These are phyloP conservation scores for Mugil cephalus DNA, from an alignment of 2,113 vertebrate species.

Conservation along the genomic window DNA sequence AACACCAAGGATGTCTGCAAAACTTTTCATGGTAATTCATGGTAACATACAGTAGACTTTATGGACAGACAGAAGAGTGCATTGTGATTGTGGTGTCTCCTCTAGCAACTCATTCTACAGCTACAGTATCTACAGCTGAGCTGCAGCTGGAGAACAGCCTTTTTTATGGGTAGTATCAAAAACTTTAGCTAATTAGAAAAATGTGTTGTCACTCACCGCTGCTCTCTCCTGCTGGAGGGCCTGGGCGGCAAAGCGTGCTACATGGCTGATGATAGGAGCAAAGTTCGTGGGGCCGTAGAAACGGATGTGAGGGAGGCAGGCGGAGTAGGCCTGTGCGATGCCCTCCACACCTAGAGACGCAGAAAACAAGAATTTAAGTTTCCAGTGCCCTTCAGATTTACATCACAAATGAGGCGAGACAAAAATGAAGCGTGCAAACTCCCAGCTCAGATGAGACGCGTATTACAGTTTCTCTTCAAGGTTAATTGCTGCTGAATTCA, in stretches of 20 bases:
- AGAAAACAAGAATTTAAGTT: background rate
- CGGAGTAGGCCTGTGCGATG: conserved; percentile 94
- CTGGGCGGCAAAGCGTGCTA: conserved; percentile 94
- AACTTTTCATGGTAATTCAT: too few relatives aligned
- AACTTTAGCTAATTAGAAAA: background rate
- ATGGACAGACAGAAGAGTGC: too few relatives aligned
- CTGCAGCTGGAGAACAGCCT: background rate
- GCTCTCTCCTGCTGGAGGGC: conserved; percentile 93
- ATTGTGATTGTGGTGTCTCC: background rate
- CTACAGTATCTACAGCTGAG: too few relatives aligned
- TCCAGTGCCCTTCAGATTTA: too few relatives aligned
- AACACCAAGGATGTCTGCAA: too few relatives aligned
- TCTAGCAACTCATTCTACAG: background rate
- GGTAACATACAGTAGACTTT: too few relatives aligned
- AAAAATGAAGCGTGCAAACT: conserved; percentile 8
- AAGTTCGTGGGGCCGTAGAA: conserved; percentile 99
- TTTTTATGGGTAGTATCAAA: conserved; percentile 3
- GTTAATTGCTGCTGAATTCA: too few relatives aligned
- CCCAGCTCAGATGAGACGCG: too few relatives aligned
- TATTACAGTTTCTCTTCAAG: too few relatives aligned
- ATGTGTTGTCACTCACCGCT: conserved; percentile 83
- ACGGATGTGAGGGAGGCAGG: conserved; percentile 95
- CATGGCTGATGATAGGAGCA: conserved; percentile 95
- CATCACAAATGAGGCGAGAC: too few relatives aligned
- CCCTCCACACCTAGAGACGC: conserved; percentile 91